Evolutionary conservation across 1,140 invertebrate species (phyloP), one percentile per base, ranked within the genome.

Genomic region (Pogonus chalceus): DNA sequence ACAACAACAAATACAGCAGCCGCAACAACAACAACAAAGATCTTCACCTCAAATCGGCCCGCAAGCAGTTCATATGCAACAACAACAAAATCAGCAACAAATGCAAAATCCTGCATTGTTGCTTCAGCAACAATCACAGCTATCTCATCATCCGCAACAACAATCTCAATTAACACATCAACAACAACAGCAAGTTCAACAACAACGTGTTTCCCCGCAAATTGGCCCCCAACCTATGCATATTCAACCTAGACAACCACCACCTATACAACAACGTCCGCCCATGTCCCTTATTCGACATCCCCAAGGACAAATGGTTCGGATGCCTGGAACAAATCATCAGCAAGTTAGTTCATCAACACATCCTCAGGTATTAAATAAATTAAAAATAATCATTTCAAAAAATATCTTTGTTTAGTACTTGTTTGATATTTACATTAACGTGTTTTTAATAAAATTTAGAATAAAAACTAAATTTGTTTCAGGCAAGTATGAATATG

Each of bases 1-100:
- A 51, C 62, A 64, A 54, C 62, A 62, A 52, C 56, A 68, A 58
- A 55, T 69, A 56, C 75, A 76, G 63, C 73, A 74, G 23, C 65
- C 65, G 52, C 73, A 64, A 52, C 60, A 64, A 57, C 60, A 64
- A 56, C 68, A 71, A 49, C 60, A 65, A 57, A 65, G 59, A 46
- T 58, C 49, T 24, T 20, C 23, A n/a, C 58, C 57, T 1, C 61
- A 61, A 35, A 58, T 59, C 23, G 56, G 53, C 7, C 60, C 57
- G 23, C 62, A 62, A 46, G 62, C 62, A 18, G 63, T 64, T 55
- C 59, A 60, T 22, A 57, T 53, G 49, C 62, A 60, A 26, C 69
- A 65, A 56, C 59, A 57, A 50, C 46, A 49, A 14, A 53, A 59
- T 12, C 61, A 59, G 23, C 55, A 55, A 37, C 58, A 60, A 37